A percentile compares a stretch with the other conserved stretches of the same genome.
Conservation (phyloP, 2,797 vertebrate species). For the Sebastes nivosus region DNA sequence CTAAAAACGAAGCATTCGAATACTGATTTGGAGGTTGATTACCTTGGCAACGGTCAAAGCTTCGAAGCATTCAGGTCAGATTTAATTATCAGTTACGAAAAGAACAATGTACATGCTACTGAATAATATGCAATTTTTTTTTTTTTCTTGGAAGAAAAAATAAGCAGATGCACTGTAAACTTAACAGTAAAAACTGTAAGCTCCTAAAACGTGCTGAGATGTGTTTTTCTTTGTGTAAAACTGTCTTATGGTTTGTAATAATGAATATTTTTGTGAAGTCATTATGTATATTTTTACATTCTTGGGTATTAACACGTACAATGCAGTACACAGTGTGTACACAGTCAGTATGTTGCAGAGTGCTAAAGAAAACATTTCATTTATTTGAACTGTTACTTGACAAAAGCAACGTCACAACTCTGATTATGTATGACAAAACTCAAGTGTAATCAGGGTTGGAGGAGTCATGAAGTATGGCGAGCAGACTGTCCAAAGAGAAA, state of each 20-base stretch:
- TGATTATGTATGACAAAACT: not conserved
- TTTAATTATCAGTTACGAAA: not conserved
- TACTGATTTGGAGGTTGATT: too few species aligned
- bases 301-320: not conserved
- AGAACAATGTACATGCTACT: not conserved
- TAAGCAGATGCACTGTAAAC: not conserved
- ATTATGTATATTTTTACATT: not conserved
- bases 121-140: not conserved
- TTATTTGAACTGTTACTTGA: not conserved
- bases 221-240: slow-evolving; percentile 1
- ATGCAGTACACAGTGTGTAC: not conserved
- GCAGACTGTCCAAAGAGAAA: not conserved
- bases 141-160: not conserved
- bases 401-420: rapidly evolving
- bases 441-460: not conserved
- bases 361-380: too few species aligned
- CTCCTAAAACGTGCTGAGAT: not conserved
- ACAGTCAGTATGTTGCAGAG: not conserved
- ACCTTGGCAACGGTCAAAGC: rapidly evolving
- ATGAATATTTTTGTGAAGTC: not conserved
- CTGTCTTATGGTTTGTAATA: not conserved
- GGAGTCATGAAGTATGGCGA: not conserved
- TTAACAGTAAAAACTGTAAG: not conserved
- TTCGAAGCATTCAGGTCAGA: too few species aligned
- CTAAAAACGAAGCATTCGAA: too few species aligned